phyloP scores from a whole-genome alignment of 2,888 invertebrate genomes.

The Diadegma fenestrale region DNA sequence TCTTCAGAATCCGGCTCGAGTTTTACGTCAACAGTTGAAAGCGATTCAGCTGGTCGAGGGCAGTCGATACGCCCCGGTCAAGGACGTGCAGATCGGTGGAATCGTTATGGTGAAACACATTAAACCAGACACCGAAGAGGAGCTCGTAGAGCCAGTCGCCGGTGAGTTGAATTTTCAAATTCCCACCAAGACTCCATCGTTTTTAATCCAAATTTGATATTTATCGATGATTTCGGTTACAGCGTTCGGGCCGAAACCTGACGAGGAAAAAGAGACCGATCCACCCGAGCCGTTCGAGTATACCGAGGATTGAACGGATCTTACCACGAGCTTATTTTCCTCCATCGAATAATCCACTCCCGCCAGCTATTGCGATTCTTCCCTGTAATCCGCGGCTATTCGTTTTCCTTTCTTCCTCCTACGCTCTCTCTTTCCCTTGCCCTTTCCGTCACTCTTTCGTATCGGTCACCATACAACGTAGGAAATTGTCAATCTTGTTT shows the following conservation, averaged over 20 bases:
- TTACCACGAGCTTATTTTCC: slow-evolving; percentile 1
- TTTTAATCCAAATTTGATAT: not conserved
- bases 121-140: slow-evolving; percentile 92
- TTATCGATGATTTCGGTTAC: slow-evolving; percentile 36
- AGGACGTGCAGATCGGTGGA: slow-evolving; percentile 97
- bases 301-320: slow-evolving; percentile 90
- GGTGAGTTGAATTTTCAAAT: slow-evolving; percentile 82
- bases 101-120: slow-evolving; percentile 97
- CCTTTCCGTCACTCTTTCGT: slow-evolving; percentile 20
- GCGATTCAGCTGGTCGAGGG: slow-evolving; percentile 92
- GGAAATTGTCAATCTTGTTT: slow-evolving; percentile 59
- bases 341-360: not conserved
- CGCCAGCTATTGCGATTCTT: not conserved
- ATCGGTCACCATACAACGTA: slow-evolving; percentile 39
- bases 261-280: slow-evolving; percentile 98
- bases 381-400: slow-evolving; percentile 9
- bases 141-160: slow-evolving; percentile 96
- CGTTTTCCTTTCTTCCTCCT: not conserved
- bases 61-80: slow-evolving; percentile 93
- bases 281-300: slow-evolving; percentile 99
- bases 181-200: not conserved
- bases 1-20: slow-evolving; percentile 96
- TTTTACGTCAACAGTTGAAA: slow-evolving; percentile 96
- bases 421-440: slow-evolving; percentile 17
- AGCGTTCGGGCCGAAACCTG: slow-evolving; percentile 95